Evolutionary conservation across 2,888 invertebrate genomes (phyloP), one percentile per base, ranked within the genome.

Genomic region (Diadegma fenestrale): DNA sequence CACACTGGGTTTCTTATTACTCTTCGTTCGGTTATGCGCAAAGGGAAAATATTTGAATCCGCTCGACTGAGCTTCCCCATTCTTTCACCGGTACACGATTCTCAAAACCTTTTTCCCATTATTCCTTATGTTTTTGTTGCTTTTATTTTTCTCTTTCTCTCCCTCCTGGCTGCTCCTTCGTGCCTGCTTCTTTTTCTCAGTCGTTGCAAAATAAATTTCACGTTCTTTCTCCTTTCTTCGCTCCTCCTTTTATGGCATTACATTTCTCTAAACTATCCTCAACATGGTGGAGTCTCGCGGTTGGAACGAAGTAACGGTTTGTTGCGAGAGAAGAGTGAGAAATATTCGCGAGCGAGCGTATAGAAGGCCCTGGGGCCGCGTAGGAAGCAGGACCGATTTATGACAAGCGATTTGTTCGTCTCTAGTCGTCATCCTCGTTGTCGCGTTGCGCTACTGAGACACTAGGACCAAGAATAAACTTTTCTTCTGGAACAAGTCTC

Each of bases 321-420:
- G 75, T 61, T 77, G 37, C 78, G 78, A 75, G 22, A 66, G 71
- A 61, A 79, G 76, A 78, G 84, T 63, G 78, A 86, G 85, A 90
- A 84, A 86, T 88, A 85, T 88, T 72, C 78, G 75, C 66, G 87
- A 82, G 66, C 75, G 81, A 79, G 87, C 22, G 19, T 37, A n/a
- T n/a, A 30, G 26, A 17, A 61, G n/a, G 26, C 51, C 77, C 26
- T 41, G 41, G 41, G 66, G 66, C 87, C 87, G 88, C 87, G 88
- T 88, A 89, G 88, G 89, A 89, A 89, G 89, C 85, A 88, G 89
- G 89, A 89, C 89, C 90, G 91, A 93, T 92, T 92, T 93, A 92
- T 90, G 91, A 90, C 88, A 87, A 89, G 88, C 92, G 90, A 93
- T 93, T 93, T 92, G 91, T 92, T 91, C 88, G 81, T 82, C 79